Evolutionary conservation across 2,113 vertebrate species (phyloP).

Genomic region (Columba livia): DNA sequence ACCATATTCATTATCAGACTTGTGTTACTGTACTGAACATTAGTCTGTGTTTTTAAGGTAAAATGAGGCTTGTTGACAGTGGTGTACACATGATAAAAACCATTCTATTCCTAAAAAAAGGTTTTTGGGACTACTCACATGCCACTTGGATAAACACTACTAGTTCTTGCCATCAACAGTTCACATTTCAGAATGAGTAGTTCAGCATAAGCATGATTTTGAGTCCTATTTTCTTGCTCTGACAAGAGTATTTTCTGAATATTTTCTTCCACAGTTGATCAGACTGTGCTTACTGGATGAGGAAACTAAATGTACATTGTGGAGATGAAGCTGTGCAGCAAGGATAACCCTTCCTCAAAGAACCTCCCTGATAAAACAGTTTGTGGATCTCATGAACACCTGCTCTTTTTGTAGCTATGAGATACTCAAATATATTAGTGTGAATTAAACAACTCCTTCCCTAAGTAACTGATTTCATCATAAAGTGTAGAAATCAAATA

Average conservation of each 20-base stretch:
- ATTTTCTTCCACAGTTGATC: background rate
- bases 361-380: background rate
- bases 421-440: background rate
- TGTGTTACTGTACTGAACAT: background rate
- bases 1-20: background rate
- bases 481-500: background rate
- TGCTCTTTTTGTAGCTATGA: background rate
- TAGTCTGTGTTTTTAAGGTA: background rate
- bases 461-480: background rate
- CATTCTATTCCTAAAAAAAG: background rate
- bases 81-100: rapidly evolving
- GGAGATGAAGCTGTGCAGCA: background rate
- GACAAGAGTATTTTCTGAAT: background rate
- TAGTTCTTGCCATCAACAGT: background rate
- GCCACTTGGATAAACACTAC: background rate
- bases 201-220: background rate
- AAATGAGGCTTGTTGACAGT: background rate
- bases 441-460: background rate
- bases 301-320: background rate
- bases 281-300: background rate
- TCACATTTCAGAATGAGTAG: background rate
- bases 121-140: background rate
- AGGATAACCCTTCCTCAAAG: background rate
- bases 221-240: background rate
- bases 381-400: background rate